Evolutionary conservation across 1,140 invertebrate species (phyloP).

Genomic region (Drosophila ambigua): DNA sequence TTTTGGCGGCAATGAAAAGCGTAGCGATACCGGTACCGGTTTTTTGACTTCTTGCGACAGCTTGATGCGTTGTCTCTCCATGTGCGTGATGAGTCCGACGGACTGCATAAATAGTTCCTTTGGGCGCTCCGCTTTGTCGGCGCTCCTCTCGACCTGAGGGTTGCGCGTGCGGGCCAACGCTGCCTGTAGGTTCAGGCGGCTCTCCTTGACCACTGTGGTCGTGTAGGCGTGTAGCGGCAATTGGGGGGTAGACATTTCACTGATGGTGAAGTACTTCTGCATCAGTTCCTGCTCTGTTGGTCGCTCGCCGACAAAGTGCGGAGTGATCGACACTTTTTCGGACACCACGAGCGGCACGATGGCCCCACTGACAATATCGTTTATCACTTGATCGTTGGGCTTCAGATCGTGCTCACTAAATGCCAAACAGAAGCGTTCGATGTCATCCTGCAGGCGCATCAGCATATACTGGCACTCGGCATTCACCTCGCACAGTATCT

Average conservation of each 20-base stretch:
- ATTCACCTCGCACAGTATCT: conserved; percentile 66
- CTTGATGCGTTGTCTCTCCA: conserved; percentile 31
- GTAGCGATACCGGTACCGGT: conserved; percentile 15
- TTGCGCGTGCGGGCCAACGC: conserved; percentile 46
- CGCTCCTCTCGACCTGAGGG: conserved; percentile 15
- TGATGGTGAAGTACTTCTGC: conserved; percentile 49
- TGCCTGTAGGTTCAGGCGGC: conserved; percentile 59
- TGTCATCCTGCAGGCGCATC: conserved; percentile 59
- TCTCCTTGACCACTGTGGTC: conserved; percentile 29
- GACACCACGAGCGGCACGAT: conserved; percentile 46
- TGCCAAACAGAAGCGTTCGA: conserved; percentile 65
- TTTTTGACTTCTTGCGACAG: conserved; percentile 14
- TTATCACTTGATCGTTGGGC: conserved; percentile 46
- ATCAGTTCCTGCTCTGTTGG: conserved; percentile 43
- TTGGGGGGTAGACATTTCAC: conserved; percentile 12
- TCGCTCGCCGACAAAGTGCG: conserved; percentile 41
- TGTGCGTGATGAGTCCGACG: conserved; percentile 58
- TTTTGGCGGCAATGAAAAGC: no score
- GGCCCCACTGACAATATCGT: conserved; percentile 45
- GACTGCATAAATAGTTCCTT: conserved; percentile 56
- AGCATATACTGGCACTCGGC: conserved; percentile 70
- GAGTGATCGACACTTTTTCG: conserved; percentile 17
- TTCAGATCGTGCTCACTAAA: conserved; percentile 54
- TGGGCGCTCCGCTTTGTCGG: not conserved
- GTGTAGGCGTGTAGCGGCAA: not conserved